A percentile compares a stretch with the other conserved stretches of the same genome.
Conservation (phyloP, 2,888 invertebrate species). For the Drosophila infuscata region DNA sequence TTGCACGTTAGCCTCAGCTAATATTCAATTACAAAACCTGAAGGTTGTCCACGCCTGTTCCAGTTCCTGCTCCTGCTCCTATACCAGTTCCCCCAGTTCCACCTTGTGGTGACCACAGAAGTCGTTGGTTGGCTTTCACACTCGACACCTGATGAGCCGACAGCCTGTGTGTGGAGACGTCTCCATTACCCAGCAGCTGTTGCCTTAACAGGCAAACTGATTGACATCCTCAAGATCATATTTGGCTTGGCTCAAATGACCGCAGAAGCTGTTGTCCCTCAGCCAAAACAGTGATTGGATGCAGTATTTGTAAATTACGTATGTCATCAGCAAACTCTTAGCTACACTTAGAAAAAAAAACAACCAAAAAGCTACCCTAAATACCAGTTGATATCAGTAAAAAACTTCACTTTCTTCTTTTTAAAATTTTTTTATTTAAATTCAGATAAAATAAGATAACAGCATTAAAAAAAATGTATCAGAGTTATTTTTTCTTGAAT, state of each 20-base stretch:
- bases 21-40: slow-evolving; percentile 66
- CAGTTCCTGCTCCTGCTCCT: neutral
- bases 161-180: slow-evolving; percentile 9
- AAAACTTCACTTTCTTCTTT: too few species aligned
- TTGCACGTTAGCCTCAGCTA: slow-evolving; percentile 49
- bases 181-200: slow-evolving; percentile 52
- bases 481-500: fast-evolving
- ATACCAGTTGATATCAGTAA: neutral
- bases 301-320: neutral
- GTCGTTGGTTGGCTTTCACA: slow-evolving; percentile 41
- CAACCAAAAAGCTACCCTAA: neutral
- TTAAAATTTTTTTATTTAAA: too few species aligned
- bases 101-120: slow-evolving; percentile 48
- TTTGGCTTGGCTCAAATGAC: slow-evolving; percentile 37
- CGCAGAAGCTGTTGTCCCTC: slow-evolving; percentile 32
- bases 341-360: slow-evolving; percentile 2
- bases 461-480: fast-evolving
- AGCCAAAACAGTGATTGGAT: slow-evolving; percentile 14
- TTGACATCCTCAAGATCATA: slow-evolving; percentile 29
- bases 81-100: neutral
- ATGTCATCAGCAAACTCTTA: neutral
- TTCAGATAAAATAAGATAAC: neutral
- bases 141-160: slow-evolving; percentile 21
- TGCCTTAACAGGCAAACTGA: slow-evolving; percentile 20
- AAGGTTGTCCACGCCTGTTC: slow-evolving; percentile 21